Conservation (phyloP, 2,888 invertebrate species). For the Apocheima hispidaria region DNA sequence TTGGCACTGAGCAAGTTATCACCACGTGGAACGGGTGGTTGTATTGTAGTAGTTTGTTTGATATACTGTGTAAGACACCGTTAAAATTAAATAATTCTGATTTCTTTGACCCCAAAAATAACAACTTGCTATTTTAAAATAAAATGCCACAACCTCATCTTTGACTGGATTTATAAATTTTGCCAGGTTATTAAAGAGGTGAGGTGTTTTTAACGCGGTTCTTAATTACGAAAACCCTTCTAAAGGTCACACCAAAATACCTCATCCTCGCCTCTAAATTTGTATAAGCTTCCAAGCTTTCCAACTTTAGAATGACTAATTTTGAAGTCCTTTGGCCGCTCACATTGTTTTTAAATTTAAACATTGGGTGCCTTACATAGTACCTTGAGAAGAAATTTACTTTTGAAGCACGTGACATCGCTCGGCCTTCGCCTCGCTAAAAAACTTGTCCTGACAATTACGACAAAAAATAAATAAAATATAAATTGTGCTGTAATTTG, state of each 20-base stretch:
- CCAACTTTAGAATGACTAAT: constrained; percentile 11
- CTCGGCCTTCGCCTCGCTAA: no score
- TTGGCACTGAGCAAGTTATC: no score
- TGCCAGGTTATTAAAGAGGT: background rate
- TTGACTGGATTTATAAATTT: constrained; percentile 10
- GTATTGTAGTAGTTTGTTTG: no score
- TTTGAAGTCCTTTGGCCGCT: background rate
- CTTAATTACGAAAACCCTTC: constrained; percentile 7
- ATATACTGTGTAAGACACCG: no score
- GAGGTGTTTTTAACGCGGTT: constrained; percentile 1
- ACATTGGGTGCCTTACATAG: no score
- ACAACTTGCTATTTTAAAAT: background rate
- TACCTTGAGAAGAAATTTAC: no score
- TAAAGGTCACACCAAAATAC: constrained; percentile 17
- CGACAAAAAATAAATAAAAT: no score
- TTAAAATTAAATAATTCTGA: background rate
- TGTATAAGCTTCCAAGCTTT: background rate
- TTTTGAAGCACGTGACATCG: no score
- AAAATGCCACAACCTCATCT: background rate
- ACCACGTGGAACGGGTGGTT: no score
- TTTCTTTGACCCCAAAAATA: background rate
- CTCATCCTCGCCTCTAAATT: constrained; percentile 3
- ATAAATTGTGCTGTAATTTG: no score
- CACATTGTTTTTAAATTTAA: constrained; percentile 3
- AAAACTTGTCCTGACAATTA: no score